A percentile compares a stretch with the other conserved stretches of the same genome.
These are phyloP conservation scores for Hephaestus fuliginosus DNA, from an alignment of 2,797 vertebrate species.

Conservation along the genomic window DNA sequence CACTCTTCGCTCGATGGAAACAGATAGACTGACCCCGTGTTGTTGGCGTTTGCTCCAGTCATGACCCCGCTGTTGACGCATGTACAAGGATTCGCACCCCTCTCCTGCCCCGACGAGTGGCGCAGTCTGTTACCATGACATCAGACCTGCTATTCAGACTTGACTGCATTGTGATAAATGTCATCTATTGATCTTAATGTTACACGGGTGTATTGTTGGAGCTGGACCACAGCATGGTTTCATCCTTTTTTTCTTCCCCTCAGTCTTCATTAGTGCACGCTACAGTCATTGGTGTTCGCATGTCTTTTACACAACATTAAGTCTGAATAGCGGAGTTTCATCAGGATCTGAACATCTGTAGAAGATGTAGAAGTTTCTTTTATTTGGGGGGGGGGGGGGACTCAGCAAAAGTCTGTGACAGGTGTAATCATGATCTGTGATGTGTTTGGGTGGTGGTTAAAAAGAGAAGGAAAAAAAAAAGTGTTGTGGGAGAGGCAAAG, in stretches of 20 bases:
- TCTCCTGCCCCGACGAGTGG: constrained; percentile 11
- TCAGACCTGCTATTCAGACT: constrained; percentile 41
- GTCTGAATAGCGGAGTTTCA: background rate
- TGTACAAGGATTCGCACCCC: constrained; percentile 18
- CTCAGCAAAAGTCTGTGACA: background rate
- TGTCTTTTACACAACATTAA: background rate
- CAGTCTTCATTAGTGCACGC: constrained; percentile 24
- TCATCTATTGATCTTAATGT: constrained; percentile 53
- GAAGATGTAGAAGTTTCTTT: background rate
- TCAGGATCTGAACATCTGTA: background rate
- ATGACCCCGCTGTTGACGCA: constrained; percentile 9
- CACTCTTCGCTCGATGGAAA: constrained; percentile 27
- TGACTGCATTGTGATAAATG: constrained; percentile 51
- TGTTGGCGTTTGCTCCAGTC: constrained; percentile 19
- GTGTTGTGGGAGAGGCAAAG: constrained; percentile 40
- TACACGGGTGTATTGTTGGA: constrained; percentile 12
- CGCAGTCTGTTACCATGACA: constrained; percentile 64
- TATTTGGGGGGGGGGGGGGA: too few relatives aligned
- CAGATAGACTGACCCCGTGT: background rate
- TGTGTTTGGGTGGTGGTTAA: constrained; percentile 30
- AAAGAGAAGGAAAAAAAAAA: background rate
- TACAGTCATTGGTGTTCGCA: constrained; percentile 1
- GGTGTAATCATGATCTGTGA: constrained; percentile 12
- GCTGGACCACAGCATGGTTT: constrained; percentile 19
- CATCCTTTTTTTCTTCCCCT: background rate